Evolutionary conservation across 1,140 invertebrate species (phyloP).

Genomic region (Steinernema khuongi): DNA sequence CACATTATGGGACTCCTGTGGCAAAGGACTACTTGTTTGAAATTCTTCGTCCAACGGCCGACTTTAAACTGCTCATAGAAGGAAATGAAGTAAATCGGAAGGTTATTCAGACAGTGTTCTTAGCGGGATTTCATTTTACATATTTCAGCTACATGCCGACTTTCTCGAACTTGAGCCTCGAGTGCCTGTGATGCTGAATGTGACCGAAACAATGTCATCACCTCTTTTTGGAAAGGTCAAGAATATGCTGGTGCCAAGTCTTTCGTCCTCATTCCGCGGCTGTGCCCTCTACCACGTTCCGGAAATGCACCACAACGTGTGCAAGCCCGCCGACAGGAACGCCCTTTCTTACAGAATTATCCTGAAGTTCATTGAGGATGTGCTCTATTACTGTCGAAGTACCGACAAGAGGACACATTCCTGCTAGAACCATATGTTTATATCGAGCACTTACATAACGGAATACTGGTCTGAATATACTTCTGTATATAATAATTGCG

Average conservation of each 20-base stretch:
- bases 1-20: slow-evolving; percentile 36
- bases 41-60: slow-evolving; percentile 24
- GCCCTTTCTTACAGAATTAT: not conserved
- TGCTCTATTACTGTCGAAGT: not conserved
- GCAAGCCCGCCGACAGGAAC: slow-evolving; percentile 26
- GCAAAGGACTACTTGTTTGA: slow-evolving; percentile 22
- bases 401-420: not conserved
- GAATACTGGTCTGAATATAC: too few relatives aligned
- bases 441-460: too few relatives aligned
- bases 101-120: slow-evolving; percentile 4
- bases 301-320: slow-evolving; percentile 37
- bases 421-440: too few relatives aligned
- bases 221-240: slow-evolving; percentile 28
- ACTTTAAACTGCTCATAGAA: slow-evolving; percentile 27
- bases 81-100: slow-evolving; percentile 28
- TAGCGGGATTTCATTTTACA: not conserved
- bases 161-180: slow-evolving; percentile 19
- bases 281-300: slow-evolving; percentile 34
- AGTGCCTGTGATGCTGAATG: slow-evolving; percentile 31
- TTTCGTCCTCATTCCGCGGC: slow-evolving; percentile 24
- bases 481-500: too few relatives aligned
- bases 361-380: not conserved
- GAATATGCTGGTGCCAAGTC: slow-evolving; percentile 32
- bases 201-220: slow-evolving; percentile 31
- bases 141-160: slow-evolving; percentile 30